Evolutionary conservation across 1,140 invertebrate species (phyloP).

Genomic region (Drosophila pseudoananassae): DNA sequence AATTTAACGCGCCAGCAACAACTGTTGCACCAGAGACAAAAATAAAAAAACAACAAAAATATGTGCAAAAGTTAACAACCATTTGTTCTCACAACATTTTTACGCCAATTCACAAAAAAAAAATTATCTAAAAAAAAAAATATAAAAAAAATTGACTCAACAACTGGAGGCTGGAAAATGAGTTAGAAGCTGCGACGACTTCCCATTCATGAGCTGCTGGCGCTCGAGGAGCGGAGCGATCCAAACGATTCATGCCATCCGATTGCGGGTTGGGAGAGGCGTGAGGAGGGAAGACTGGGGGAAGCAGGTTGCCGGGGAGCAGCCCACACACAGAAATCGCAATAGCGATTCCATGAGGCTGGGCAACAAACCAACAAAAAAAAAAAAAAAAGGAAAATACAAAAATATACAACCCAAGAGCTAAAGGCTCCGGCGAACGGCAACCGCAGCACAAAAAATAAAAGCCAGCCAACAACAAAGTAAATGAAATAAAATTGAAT

Average conservation of each 20-base stretch:
- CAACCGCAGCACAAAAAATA: conserved; percentile 55
- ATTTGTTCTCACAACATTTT: conserved; percentile 82
- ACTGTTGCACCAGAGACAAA: conserved; percentile 44
- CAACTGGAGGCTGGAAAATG: conserved; percentile 61
- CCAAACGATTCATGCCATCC: conserved; percentile 56
- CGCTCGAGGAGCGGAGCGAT: conserved; percentile 70
- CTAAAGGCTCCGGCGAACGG: conserved; percentile 64
- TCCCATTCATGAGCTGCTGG: conserved; percentile 77
- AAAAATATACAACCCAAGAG: conserved; percentile 13
- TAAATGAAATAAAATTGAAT: conserved; percentile 82
- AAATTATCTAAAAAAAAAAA: conserved; percentile 15
- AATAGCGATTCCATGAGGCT: conserved; percentile 47
- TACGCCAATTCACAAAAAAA: conserved; percentile 78
- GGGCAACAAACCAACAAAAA: conserved; percentile 24
- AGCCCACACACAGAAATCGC: conserved; percentile 72
- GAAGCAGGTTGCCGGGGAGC: conserved; percentile 42
- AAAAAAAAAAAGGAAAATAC: not conserved
- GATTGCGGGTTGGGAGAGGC: conserved; percentile 2
- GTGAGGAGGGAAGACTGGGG: conserved; percentile 10
- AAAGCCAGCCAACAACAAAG: conserved; percentile 57
- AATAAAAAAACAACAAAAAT: conserved; percentile 35
- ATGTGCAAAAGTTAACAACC: conserved; percentile 80
- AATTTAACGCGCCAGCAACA: conserved; percentile 65
- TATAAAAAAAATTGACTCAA: conserved; percentile 34
- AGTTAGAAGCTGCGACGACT: conserved; percentile 75